These are phyloP conservation scores for Anadara kagoshimensis DNA, from an alignment of 1,140 invertebrate species.

Conservation along the genomic window DNA sequence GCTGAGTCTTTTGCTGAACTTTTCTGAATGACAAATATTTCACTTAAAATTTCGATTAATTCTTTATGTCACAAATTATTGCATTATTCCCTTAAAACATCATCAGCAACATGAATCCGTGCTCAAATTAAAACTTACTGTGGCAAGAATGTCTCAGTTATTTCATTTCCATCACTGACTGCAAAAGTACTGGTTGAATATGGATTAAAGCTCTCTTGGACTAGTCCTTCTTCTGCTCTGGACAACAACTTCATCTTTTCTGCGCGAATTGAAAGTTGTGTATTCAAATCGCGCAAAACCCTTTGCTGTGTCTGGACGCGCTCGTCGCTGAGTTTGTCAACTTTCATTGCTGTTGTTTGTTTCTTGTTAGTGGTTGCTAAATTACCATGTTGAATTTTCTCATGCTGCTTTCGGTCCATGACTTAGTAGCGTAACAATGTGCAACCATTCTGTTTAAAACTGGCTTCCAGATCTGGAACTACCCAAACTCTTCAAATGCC, in stretches of 20 bases:
- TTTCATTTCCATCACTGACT: background rate
- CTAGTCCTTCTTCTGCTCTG: slow-evolving; percentile 34
- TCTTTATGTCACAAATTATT: too few relatives aligned
- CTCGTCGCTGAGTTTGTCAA: background rate
- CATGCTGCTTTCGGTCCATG: background rate
- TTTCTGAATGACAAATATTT: too few relatives aligned
- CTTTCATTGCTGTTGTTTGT: background rate
- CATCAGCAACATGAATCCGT: background rate
- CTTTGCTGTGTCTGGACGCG: slow-evolving; percentile 4
- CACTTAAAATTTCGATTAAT: too few relatives aligned
- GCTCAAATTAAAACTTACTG: background rate
- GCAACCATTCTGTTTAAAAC: background rate
- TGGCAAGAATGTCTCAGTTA: background rate
- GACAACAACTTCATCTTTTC: slow-evolving; percentile 33
- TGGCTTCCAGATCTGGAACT: background rate
- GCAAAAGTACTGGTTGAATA: slow-evolving; percentile 7
- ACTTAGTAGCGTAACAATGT: background rate
- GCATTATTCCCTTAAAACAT: too few relatives aligned
- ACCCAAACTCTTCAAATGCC: background rate
- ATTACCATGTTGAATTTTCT: background rate
- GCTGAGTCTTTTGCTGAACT: too few relatives aligned
- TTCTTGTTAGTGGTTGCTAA: background rate
- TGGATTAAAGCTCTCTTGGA: slow-evolving; percentile 24
- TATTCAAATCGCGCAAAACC: slow-evolving; percentile 30
- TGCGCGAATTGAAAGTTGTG: slow-evolving; percentile 33